phyloP scores from a whole-genome alignment of 2,888 invertebrate species.

The Camptogramma bilineatum region DNA sequence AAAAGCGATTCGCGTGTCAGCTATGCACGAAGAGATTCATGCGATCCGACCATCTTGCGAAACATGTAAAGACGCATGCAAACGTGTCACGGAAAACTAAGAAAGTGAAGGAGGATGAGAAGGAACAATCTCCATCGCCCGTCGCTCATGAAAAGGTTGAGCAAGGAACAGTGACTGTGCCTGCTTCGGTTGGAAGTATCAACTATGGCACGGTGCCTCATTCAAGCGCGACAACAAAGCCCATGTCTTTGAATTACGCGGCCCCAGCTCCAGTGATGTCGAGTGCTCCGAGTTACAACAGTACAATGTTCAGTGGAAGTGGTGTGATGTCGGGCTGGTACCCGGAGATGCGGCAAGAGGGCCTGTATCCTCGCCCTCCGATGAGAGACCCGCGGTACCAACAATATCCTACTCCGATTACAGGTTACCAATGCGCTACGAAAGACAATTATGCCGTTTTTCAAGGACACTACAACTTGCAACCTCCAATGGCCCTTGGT shows the following conservation, averaged over 20 bases:
- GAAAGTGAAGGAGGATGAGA: conserved; percentile 73
- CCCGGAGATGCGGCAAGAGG: conserved; percentile 70
- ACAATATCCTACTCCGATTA: conserved; percentile 69
- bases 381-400: conserved; percentile 74
- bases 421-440: conserved; percentile 76
- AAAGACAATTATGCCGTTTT: conserved; percentile 81
- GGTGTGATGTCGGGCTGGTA: conserved; percentile 70
- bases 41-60: conserved; percentile 96
- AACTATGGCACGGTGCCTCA: conserved; percentile 70
- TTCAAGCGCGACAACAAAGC: conserved; percentile 52
- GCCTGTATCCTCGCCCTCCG: conserved; percentile 61
- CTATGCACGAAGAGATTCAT: conserved; percentile 96
- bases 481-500: conserved; percentile 78
- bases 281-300: conserved; percentile 60
- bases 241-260: conserved; percentile 66
- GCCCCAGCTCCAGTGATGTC: conserved; percentile 42
- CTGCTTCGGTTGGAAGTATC: conserved; percentile 61
- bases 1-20: conserved; percentile 94
- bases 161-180: conserved; percentile 14
- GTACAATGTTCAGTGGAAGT: conserved; percentile 60
- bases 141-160: conserved; percentile 25
- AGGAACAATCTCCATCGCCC: conserved; percentile 63
- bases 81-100: conserved; percentile 85
- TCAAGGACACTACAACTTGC: conserved; percentile 81
- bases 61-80: conserved; percentile 95